A percentile compares a stretch with the other conserved stretches of the same genome.
Conservation (phyloP, 2,888 invertebrate species). For the Thysanoteuthis rhombus region DNA sequence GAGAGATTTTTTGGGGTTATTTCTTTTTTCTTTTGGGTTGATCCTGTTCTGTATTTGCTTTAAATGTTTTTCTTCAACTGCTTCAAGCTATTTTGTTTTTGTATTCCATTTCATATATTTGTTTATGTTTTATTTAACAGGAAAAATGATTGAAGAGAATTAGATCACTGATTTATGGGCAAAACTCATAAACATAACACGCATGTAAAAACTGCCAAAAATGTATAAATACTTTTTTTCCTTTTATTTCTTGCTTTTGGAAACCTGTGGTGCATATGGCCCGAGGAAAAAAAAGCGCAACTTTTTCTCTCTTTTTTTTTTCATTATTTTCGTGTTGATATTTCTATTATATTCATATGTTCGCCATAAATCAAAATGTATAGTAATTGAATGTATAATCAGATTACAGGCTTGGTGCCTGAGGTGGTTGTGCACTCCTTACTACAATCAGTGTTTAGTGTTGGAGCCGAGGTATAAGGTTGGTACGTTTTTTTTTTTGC, state of each 20-base stretch:
- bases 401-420: not conserved
- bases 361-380: not conserved
- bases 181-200: not conserved
- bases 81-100: not conserved
- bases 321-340: not conserved
- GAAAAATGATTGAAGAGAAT: not conserved
- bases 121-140: not conserved
- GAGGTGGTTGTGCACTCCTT: not conserved
- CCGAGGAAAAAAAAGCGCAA: not conserved
- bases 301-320: not conserved
- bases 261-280: not conserved
- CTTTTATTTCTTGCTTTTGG: not conserved
- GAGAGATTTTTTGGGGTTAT: too few relatives aligned
- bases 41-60: too few relatives aligned
- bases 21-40: too few relatives aligned
- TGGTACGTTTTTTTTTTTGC: too few relatives aligned
- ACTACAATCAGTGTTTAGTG: too few relatives aligned
- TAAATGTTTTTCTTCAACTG: too few relatives aligned
- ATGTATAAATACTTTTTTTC: not conserved
- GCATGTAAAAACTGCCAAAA: not conserved
- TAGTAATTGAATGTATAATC: not conserved
- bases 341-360: not conserved
- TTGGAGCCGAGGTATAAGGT: too few relatives aligned
- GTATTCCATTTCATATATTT: not conserved
- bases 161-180: not conserved